A percentile compares a stretch with the other conserved stretches of the same genome.
Conservation (phyloP, 2,888 invertebrate genomes). For the Acleris laterana region DNA sequence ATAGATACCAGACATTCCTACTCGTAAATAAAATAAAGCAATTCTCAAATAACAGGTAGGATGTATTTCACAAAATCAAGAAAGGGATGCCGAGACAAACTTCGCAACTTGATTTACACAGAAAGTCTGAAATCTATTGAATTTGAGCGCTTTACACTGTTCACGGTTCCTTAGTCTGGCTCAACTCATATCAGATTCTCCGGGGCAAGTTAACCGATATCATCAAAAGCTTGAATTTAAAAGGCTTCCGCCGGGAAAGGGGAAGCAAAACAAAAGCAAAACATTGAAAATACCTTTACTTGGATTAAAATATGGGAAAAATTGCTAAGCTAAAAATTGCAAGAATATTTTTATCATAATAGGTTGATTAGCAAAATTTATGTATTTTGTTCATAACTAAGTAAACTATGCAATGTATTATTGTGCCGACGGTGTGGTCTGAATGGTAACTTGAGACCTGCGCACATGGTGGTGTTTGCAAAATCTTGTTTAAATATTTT, state of each 20-base stretch:
- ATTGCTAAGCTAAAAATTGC: not conserved
- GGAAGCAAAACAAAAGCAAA: slow-evolving; percentile 19
- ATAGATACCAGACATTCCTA: no score
- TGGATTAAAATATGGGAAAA: slow-evolving; percentile 8
- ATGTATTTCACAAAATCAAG: slow-evolving; percentile 6
- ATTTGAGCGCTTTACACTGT: slow-evolving; percentile 32
- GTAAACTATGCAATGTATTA: no score
- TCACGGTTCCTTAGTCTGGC: slow-evolving; percentile 29
- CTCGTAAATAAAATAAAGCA: not conserved
- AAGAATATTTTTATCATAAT: not conserved
- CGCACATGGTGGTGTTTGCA: slow-evolving; percentile 48
- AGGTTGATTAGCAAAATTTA: not conserved
- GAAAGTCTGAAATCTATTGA: slow-evolving; percentile 28
- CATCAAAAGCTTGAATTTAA: slow-evolving; percentile 34
- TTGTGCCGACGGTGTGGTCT: slow-evolving; percentile 11
- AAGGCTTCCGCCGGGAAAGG: slow-evolving; percentile 32
- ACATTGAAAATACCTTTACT: slow-evolving; percentile 6
- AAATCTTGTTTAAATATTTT: slow-evolving; percentile 49
- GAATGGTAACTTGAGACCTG: slow-evolving; percentile 49
- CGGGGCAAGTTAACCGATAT: slow-evolving; percentile 31
- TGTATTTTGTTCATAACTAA: no score
- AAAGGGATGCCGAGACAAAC: slow-evolving; percentile 12
- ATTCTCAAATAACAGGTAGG: slow-evolving; percentile 12
- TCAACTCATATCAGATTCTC: slow-evolving; percentile 34
- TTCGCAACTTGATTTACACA: slow-evolving; percentile 27